phyloP scores from a whole-genome alignment of 2,113 vertebrate species.

The Dicentrarchus labrax region DNA sequence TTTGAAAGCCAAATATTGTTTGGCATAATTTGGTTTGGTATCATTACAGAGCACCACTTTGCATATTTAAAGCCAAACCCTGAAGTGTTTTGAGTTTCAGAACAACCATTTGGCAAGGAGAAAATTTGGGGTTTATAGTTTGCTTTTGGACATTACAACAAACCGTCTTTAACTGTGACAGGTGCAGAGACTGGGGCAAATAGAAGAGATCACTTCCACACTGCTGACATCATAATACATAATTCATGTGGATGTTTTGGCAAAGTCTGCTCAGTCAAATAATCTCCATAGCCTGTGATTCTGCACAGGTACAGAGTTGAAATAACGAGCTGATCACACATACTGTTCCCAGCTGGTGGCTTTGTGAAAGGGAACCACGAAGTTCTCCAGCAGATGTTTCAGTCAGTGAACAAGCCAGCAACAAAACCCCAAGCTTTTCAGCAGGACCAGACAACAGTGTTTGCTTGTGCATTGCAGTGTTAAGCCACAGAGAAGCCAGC shows the following conservation, averaged over 20 bases:
- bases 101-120: too few species aligned
- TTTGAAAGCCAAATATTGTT: neutral
- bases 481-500: constrained; percentile 61
- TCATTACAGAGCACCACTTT: neutral
- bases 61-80: neutral
- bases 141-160: neutral
- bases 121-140: neutral
- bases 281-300: neutral
- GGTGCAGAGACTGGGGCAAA: neutral
- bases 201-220: neutral
- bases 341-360: neutral
- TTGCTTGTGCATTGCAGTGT: constrained; percentile 42
- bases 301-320: constrained; percentile 7
- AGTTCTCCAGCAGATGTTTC: constrained; percentile 55
- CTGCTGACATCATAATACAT: neutral
- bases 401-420: constrained; percentile 23
- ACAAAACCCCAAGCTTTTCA: constrained; percentile 39
- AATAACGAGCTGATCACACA: constrained; percentile 1
- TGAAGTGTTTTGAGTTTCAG: neutral
- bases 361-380: neutral
- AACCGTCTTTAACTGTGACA: neutral
- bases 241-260: neutral
- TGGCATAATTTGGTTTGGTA: neutral
- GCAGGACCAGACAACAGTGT: constrained; percentile 39
- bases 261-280: neutral